These are phyloP conservation scores for Sebastes diploproa DNA, from an alignment of 2,797 vertebrate genomes.

Conservation along the genomic window DNA sequence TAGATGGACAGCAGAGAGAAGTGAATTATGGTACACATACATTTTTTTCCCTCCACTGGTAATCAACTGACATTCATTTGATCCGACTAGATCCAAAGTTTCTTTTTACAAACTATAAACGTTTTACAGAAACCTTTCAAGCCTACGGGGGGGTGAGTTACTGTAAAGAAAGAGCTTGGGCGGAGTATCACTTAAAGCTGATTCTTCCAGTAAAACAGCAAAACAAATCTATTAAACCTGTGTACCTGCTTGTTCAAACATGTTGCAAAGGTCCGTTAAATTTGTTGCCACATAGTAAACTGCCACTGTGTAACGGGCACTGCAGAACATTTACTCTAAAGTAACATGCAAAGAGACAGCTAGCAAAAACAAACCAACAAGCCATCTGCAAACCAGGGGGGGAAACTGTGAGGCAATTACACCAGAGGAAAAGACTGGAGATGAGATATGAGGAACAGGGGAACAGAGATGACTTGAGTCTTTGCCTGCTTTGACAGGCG, in stretches of 20 bases:
- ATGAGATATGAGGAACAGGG: constrained; percentile 50
- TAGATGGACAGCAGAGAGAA: not conserved
- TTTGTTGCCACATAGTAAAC: not conserved
- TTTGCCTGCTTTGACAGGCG: constrained; percentile 18
- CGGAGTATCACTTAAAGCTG: not conserved
- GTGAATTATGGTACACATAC: not conserved
- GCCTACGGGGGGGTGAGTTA: not conserved
- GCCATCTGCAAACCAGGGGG: not conserved
- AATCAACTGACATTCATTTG: not conserved
- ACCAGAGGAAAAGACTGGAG: constrained; percentile 45
- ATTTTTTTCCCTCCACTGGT: not conserved
- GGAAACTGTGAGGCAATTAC: constrained; percentile 18
- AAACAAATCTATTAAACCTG: not conserved
- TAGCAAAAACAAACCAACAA: constrained; percentile 21
- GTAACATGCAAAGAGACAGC: constrained; percentile 8
- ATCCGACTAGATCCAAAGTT: not conserved
- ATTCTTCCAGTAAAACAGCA: not conserved
- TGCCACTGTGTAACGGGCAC: not conserved
- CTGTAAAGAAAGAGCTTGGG: not conserved
- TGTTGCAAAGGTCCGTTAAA: not conserved
- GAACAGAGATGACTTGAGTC: constrained; percentile 27
- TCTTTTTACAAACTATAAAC: not conserved
- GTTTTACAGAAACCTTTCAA: not conserved
- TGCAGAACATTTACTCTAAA: not conserved
- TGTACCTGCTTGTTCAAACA: constrained; percentile 2